Evolutionary conservation across 2,797 vertebrate species (phyloP).

Genomic region (Melanotaenia pygmaea): DNA sequence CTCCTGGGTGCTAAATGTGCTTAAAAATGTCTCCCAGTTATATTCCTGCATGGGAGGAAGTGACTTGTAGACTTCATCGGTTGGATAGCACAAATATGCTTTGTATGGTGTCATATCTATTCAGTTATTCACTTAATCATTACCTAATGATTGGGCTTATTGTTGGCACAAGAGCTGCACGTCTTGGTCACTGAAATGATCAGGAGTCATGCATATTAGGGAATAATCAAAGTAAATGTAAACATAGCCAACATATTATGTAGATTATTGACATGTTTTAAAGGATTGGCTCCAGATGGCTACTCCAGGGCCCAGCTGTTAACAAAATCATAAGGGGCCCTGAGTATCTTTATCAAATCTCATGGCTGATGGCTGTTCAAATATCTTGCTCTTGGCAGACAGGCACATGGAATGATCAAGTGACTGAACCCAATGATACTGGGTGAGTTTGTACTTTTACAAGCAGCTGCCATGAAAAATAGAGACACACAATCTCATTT

Average conservation of each 20-base stretch:
- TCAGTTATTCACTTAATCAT: not conserved
- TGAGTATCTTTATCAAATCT: not conserved
- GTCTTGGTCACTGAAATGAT: not conserved
- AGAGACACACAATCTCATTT: not conserved
- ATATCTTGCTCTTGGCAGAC: not conserved
- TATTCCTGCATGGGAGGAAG: too few relatives aligned
- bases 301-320: not conserved
- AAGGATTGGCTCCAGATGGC: not conserved
- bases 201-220: not conserved
- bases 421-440: not conserved
- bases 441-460: not conserved
- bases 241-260: not conserved
- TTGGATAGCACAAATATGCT: not conserved
- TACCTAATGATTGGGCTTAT: not conserved
- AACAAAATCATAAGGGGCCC: slow-evolving; percentile 6
- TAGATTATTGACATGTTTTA: not conserved
- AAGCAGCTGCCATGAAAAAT: not conserved
- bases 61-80: slow-evolving; percentile 4
- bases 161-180: not conserved
- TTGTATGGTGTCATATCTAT: not conserved
- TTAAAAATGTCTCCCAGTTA: not conserved
- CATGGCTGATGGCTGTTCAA: slow-evolving; percentile 1
- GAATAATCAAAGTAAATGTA: not conserved
- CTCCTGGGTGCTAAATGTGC: not conserved
- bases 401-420: slow-evolving; percentile 3